Evolutionary conservation across 2,797 vertebrate genomes (phyloP).

Genomic region (Capromys pilorides): DNA sequence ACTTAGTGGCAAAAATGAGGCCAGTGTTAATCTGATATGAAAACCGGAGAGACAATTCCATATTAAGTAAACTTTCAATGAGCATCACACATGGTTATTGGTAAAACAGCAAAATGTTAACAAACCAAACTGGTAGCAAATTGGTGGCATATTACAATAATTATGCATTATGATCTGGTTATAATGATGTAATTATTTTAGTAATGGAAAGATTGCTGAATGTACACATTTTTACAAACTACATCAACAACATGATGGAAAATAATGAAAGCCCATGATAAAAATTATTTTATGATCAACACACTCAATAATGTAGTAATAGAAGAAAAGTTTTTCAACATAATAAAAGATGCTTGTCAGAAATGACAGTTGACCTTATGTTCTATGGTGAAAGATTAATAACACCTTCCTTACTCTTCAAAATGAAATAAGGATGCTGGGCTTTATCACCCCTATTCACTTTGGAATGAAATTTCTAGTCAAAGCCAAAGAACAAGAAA

Average conservation of each 20-base stretch:
- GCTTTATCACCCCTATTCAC: not conserved
- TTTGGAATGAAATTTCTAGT: not conserved
- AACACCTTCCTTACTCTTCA: not conserved
- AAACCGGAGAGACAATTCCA: no score
- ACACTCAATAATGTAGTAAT: not conserved
- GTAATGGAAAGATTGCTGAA: not conserved
- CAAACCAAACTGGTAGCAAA: no score
- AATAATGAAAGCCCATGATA: not conserved
- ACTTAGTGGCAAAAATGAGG: no score
- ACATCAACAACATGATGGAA: not conserved
- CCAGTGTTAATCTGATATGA: no score
- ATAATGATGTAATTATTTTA: not conserved
- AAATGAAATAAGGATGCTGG: not conserved
- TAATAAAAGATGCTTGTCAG: not conserved
- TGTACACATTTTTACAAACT: not conserved
- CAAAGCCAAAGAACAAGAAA: not conserved
- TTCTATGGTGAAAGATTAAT: not conserved
- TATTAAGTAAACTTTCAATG: no score
- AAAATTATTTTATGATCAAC: not conserved
- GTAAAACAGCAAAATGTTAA: no score
- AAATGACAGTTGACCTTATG: not conserved
- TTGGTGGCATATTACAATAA: no score
- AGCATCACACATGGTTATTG: no score
- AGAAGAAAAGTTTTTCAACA: not conserved
- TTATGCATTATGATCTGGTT: not conserved